These are phyloP conservation scores for Ophthalmolycus amberensis DNA, from an alignment of 2,113 vertebrate species.

Conservation along the genomic window DNA sequence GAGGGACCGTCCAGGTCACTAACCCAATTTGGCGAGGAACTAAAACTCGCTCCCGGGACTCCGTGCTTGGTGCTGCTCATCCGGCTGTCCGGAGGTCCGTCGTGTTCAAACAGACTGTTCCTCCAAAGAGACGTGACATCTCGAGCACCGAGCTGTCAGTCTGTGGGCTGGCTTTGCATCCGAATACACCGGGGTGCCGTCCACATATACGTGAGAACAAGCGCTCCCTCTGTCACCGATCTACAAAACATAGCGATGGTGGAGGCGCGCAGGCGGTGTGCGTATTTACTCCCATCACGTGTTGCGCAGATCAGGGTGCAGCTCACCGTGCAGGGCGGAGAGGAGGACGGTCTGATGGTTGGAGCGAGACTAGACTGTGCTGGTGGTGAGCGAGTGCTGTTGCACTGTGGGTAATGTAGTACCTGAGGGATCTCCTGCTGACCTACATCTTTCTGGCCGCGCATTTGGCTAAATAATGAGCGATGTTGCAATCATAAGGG, in stretches of 20 bases:
- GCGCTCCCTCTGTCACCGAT: constrained; percentile 39
- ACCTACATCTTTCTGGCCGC: constrained; percentile 69
- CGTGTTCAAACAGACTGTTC: constrained; percentile 38
- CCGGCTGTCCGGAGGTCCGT: constrained; percentile 48
- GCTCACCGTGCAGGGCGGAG: constrained; percentile 23
- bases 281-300: neutral
- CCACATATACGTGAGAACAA: constrained; percentile 28
- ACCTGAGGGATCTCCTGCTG: constrained; percentile 8
- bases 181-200: constrained; percentile 79
- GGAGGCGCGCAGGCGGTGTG: neutral
- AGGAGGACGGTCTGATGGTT: constrained; percentile 14
- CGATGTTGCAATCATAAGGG: constrained; percentile 4
- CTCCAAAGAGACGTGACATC: constrained; percentile 67
- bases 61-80: constrained; percentile 36
- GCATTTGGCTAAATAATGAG: constrained; percentile 40
- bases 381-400: constrained; percentile 49
- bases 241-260: constrained; percentile 41
- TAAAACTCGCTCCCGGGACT: constrained; percentile 42
- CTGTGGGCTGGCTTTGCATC: constrained; percentile 81
- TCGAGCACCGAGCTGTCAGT: constrained; percentile 81
- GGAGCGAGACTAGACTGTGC: constrained; percentile 53
- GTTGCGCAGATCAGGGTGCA: constrained; percentile 35
- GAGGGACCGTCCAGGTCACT: constrained; percentile 49
- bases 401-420: constrained; percentile 83
- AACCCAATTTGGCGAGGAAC: constrained; percentile 37